These are phyloP conservation scores for Brachylomia viminalis DNA, from an alignment of 2,888 invertebrate species.

Conservation along the genomic window DNA sequence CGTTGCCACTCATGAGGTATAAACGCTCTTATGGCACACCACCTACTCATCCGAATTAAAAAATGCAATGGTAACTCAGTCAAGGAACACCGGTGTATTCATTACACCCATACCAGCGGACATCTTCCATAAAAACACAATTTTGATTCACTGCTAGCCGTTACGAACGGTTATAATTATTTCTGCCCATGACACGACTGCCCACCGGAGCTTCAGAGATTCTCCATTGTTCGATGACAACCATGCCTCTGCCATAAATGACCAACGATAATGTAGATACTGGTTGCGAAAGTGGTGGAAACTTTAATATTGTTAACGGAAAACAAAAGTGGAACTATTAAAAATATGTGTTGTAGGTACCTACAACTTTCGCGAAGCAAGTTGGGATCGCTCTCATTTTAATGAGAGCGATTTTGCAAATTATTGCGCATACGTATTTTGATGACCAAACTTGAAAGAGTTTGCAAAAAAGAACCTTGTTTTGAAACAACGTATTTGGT, in stretches of 20 bases:
- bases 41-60: constrained; percentile 31
- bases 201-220: constrained; percentile 65
- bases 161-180: constrained; percentile 68
- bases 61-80: constrained; percentile 55
- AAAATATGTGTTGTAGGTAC: constrained; percentile 41
- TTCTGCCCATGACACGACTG: constrained; percentile 80
- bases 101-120: constrained; percentile 57
- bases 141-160: constrained; percentile 63
- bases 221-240: constrained; percentile 63
- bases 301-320: constrained; percentile 32
- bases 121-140: constrained; percentile 64
- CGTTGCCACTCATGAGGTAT: too few relatives aligned
- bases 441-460: not conserved
- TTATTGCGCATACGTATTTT: constrained; percentile 11
- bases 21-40: not conserved
- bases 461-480: too few relatives aligned
- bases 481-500: constrained; percentile 3
- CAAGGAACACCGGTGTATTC: constrained; percentile 62
- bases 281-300: constrained; percentile 57
- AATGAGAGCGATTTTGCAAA: too few relatives aligned
- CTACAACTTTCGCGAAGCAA: constrained; percentile 55
- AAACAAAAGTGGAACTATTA: constrained; percentile 44
- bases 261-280: constrained; percentile 47
- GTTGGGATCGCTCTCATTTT: constrained; percentile 29
- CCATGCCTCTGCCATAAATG: constrained; percentile 50